Evolutionary conservation across 2,888 invertebrate genomes (phyloP), one percentile per base, ranked within the genome.

Genomic region (Deladenus siricidicola): DNA sequence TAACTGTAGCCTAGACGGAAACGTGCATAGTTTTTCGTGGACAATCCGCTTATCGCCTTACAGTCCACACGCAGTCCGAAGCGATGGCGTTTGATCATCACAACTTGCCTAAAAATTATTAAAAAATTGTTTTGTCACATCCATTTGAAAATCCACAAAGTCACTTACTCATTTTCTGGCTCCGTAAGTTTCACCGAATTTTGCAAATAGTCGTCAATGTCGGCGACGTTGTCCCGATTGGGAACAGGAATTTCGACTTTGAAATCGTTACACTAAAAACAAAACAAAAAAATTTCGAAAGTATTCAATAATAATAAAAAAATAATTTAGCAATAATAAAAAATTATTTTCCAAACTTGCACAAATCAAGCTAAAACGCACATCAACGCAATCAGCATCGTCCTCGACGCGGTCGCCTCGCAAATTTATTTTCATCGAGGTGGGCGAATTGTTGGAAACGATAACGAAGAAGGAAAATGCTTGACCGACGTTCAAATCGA

Each of bases 391-490:
- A 8, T 56, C 44, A n/a, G n/a, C n/a, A 14, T 21, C 26, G n/a
- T 64, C 63, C 30, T 47, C 55, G n/a, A 49, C 50, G 39, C 2
- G 8, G 30, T 57, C 30, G 14, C 52, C 56, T 14, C n/a, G 39
- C 10, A 63, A 23, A 21, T 26, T 34, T 8, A 63, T 14, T 14
- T 64, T 34, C 14, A 64, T 50, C 4, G 56, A 23, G 10, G 39
- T 14, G 1, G 19, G n/a, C 8, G 57, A 44, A 24, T 57, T 52
- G 29, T 73, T 73, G 19, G 66, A 59, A 23, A 73, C 48, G 3
- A 67, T 64, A 1, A 73, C 47, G 14, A 72, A 63, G 4, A 73
- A 63, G 10, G 63, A 58, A 0, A 60, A 62, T 3, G 58, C 47
- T 47, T 60, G 50, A 24, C 60, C 67, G 4, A 58, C 53, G 19